Evolutionary conservation across 23 tunicate species (phyloP).

Genomic region (Pegea sp.): DNA sequence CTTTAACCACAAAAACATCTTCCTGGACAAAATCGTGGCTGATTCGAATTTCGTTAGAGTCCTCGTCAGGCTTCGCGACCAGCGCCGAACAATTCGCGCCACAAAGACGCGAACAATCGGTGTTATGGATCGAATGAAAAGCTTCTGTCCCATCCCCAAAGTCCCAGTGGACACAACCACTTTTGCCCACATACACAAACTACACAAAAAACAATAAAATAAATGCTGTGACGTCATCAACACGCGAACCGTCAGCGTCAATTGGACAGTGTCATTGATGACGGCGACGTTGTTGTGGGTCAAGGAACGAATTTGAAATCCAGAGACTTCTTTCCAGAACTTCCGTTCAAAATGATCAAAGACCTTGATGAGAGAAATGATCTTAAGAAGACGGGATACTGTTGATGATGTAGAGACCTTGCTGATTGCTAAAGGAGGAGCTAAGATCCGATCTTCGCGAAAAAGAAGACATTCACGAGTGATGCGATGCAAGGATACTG

Average conservation of each 20-base stretch:
- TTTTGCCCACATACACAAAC: slow-evolving; percentile 83
- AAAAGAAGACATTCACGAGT: slow-evolving; percentile 36
- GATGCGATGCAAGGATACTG: slow-evolving; percentile 34
- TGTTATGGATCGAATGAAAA: slow-evolving; percentile 24
- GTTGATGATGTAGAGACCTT: slow-evolving; percentile 8
- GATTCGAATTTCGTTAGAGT: slow-evolving; percentile 32
- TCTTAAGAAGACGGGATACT: neutral
- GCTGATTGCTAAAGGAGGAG: slow-evolving; percentile 81
- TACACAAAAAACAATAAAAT: slow-evolving; percentile 6
- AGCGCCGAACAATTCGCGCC: slow-evolving; percentile 34
- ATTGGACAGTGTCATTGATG: slow-evolving; percentile 82
- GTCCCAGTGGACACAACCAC: slow-evolving; percentile 81
- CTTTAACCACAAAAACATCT: slow-evolving; percentile 37
- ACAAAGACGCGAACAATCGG: slow-evolving; percentile 66
- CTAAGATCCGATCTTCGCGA: slow-evolving; percentile 61
- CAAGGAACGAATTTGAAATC: slow-evolving; percentile 85
- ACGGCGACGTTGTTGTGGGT: slow-evolving; percentile 80
- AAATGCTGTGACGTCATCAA: neutral
- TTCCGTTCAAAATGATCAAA: slow-evolving; percentile 80
- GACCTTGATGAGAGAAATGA: slow-evolving; percentile 2
- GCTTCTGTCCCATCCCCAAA: slow-evolving; percentile 46
- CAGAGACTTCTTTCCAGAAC: slow-evolving; percentile 87
- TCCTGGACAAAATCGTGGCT: slow-evolving; percentile 77
- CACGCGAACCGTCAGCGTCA: slow-evolving; percentile 48
- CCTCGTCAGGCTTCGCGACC: slow-evolving; percentile 35